Percentiles rank a stretch among this genome's conserved stretches.
Evolutionary conservation across 2,888 invertebrate species (phyloP).

Genomic region (Dinocampus coccinellae): DNA sequence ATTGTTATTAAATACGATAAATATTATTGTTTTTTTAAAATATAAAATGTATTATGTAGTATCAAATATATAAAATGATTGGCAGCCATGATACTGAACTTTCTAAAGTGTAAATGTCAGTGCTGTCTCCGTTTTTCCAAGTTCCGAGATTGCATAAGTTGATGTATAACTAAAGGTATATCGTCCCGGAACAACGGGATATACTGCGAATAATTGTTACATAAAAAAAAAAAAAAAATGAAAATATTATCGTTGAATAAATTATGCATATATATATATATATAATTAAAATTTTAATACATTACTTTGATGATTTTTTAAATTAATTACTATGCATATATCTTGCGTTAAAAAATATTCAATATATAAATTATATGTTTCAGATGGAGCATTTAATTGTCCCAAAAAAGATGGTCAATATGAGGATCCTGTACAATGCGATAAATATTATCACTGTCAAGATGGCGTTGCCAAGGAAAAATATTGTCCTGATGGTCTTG

Average conservation of each 20-base stretch:
- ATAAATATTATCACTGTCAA: constrained; percentile 85
- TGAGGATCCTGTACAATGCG: constrained; percentile 85
- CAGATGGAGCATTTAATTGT: constrained; percentile 79
- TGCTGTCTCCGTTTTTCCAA: constrained; percentile 49
- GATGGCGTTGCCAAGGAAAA: constrained; percentile 82
- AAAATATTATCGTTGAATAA: background rate
- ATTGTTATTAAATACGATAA: background rate
- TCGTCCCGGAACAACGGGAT: background rate
- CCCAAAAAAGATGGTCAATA: constrained; percentile 86
- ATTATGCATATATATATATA: background rate
- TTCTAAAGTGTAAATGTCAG: constrained; percentile 69
- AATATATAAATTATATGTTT: constrained; percentile 23
- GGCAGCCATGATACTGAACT: constrained; percentile 53
- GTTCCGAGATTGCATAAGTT: constrained; percentile 54
- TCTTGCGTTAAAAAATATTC: no score
- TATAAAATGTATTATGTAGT: background rate
- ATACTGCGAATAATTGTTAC: constrained; percentile 37
- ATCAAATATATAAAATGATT: constrained; percentile 37
- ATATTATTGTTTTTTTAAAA: constrained; percentile 15
- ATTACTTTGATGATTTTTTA: background rate
- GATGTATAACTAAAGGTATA: background rate
- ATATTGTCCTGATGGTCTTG: constrained; percentile 89
- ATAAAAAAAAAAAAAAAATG: constrained; percentile 47
- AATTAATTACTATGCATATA: no score
- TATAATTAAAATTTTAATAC: background rate